Percentiles rank a stretch among this genome's conserved stretches.
Conservation (phyloP, 2,113 vertebrate genomes). For the Campylomormyrus tamandua region DNA sequence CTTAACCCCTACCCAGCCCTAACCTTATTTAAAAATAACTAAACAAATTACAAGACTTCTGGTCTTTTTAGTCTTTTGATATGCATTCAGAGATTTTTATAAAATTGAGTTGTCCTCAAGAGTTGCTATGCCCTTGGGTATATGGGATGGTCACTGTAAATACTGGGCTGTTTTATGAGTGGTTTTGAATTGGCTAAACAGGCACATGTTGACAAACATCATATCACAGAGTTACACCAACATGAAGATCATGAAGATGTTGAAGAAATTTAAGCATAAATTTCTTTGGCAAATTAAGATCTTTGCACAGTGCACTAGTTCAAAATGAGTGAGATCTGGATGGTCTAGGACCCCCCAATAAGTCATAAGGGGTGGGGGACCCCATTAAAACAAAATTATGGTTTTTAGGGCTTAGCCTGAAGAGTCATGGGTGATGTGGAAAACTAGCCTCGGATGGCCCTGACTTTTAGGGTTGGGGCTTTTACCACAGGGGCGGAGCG, state of each 20-base stretch:
- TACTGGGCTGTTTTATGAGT: background rate
- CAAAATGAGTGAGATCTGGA: background rate
- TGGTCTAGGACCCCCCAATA: background rate
- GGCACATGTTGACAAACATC: background rate
- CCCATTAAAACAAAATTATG: background rate
- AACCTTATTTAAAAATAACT: no score
- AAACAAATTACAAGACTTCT: no score
- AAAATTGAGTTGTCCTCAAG: no score
- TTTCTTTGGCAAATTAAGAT: background rate
- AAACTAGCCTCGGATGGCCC: background rate
- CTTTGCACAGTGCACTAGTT: background rate
- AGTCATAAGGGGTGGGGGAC: background rate
- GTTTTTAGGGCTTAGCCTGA: background rate
- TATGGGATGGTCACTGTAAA: background rate
- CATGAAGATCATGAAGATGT: no score
- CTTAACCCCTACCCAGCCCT: no score
- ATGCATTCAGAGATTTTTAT: no score
- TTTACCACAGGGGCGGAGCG: no score
- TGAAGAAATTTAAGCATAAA: background rate
- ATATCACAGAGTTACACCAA: background rate
- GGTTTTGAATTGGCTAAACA: background rate
- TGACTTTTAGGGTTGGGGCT: background rate
- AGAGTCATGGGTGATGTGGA: background rate
- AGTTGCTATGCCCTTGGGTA: background rate
- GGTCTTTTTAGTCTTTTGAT: no score